Evolutionary conservation across 2,888 invertebrate genomes (phyloP), one percentile per base, ranked within the genome.

Genomic region (Pterostichus niger): DNA sequence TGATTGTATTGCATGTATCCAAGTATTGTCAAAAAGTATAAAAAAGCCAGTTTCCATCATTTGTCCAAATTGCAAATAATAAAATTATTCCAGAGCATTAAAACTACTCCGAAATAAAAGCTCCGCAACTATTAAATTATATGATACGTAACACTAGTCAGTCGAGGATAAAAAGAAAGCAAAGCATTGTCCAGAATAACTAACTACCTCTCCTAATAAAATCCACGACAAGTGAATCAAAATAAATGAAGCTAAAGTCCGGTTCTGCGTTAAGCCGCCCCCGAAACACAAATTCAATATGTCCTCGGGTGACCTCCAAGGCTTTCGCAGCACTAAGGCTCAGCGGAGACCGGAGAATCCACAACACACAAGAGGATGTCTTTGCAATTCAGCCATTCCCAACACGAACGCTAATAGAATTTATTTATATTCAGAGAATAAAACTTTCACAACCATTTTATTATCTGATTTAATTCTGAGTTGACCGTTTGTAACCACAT

Each of bases 251-350:
- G 49, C 52, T 44, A 49, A 49, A 75, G 52, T 52, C 75, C 75
- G 52, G 17, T 33, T 11, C 75, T 73, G 73, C 24, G 35, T 17
- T 46, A 46, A 73, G 54, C 54, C 59, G 78, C 35, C 31, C 56
- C 33, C 78, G 44, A 78, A 78, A 61, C 56, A 78, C 61, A 78
- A 61, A 78, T 78, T 78, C 59, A 78, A 78, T 78, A 46, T 54
- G 35, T 78, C 78, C 61, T 56, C 56, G 78, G 33, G 52, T 75
- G 52, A 75, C 49, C 75, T 75, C 49, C 31, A 52, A 52, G 75
- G 68, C 68, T 71, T 71, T 40, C 9, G 68, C 17, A 71, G 17
- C 15, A 56, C n/a, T 52, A n/a, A 17, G 56, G 56, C 56, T 56
- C 56, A 56, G 56, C 17, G 17, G 49, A 49, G 49, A 40, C 40